Evolutionary conservation across 2,797 vertebrate genomes (phyloP).

Genomic region (Picus viridis): DNA sequence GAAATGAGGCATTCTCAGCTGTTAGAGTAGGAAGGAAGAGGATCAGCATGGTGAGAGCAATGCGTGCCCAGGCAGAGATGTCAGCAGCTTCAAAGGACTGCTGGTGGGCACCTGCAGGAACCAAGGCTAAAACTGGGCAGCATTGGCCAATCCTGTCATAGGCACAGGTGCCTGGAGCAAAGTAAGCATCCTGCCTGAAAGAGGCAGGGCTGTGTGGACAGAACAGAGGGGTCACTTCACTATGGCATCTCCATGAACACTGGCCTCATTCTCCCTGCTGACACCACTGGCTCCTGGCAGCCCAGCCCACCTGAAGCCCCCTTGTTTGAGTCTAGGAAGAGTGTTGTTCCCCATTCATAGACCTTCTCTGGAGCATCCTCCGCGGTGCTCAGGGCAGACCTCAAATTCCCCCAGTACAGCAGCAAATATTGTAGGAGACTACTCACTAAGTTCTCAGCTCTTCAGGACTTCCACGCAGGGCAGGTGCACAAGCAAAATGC

Average conservation of each 20-base stretch:
- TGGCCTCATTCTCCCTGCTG: not conserved
- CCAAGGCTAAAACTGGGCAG: not conserved
- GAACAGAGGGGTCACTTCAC: not conserved
- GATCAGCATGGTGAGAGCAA: not conserved
- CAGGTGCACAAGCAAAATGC: not conserved
- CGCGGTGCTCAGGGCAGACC: accelerated
- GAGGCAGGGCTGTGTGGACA: not conserved
- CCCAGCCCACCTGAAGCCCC: not conserved
- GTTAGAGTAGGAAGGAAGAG: slow-evolving; percentile 46
- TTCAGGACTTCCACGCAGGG: not conserved
- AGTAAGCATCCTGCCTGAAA: not conserved
- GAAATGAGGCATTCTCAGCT: not conserved
- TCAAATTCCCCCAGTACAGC: accelerated
- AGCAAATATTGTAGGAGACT: not conserved
- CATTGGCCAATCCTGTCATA: accelerated
- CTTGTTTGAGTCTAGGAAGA: not conserved
- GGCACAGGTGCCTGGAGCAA: not conserved
- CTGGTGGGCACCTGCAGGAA: not conserved
- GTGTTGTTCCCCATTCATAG: not conserved
- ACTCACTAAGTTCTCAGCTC: not conserved
- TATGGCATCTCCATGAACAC: not conserved
- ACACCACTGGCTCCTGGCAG: not conserved
- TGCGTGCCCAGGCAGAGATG: not conserved
- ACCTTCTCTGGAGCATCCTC: not conserved
- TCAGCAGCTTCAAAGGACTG: not conserved